These are phyloP conservation scores for Periplaneta americana DNA, from an alignment of 1,140 invertebrate species.

Conservation along the genomic window DNA sequence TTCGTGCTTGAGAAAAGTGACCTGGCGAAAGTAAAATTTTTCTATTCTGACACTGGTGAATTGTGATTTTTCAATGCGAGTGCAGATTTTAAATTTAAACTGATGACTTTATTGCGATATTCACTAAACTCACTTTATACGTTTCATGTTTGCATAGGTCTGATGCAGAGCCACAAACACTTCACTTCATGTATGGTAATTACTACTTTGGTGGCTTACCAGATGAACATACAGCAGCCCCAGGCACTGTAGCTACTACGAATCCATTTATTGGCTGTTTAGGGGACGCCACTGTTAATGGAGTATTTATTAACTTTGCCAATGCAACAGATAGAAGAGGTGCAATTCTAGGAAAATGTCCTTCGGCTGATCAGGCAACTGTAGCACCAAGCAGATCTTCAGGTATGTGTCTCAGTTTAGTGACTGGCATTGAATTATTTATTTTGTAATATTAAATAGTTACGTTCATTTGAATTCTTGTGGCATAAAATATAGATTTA, in stretches of 20 bases:
- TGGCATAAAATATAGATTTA: too few relatives aligned
- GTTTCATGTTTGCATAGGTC: slow-evolving; percentile 35
- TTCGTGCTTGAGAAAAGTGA: too few relatives aligned
- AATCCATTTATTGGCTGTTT: slow-evolving; percentile 75
- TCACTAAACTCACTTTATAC: neutral
- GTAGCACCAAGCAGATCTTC: neutral
- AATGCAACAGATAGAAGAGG: slow-evolving; percentile 55
- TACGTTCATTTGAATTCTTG: too few relatives aligned
- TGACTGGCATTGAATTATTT: neutral
- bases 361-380: neutral
- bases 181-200: slow-evolving; percentile 55
- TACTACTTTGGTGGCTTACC: slow-evolving; percentile 85
- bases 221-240: slow-evolving; percentile 41
- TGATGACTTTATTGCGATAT: neutral
- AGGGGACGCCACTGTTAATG: slow-evolving; percentile 80
- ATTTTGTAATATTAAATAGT: too few relatives aligned
- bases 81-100: neutral
- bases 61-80: neutral
- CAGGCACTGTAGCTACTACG: slow-evolving; percentile 34
- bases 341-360: slow-evolving; percentile 59
- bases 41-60: too few relatives aligned
- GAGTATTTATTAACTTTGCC: slow-evolving; percentile 74
- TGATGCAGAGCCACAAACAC: slow-evolving; percentile 45
- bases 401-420: neutral
- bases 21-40: too few relatives aligned